Percentiles rank a stretch among this genome's conserved stretches.
These are phyloP conservation scores for Drosophila yakuba DNA, from an alignment of 1,140 invertebrate genomes.

Conservation along the genomic window DNA sequence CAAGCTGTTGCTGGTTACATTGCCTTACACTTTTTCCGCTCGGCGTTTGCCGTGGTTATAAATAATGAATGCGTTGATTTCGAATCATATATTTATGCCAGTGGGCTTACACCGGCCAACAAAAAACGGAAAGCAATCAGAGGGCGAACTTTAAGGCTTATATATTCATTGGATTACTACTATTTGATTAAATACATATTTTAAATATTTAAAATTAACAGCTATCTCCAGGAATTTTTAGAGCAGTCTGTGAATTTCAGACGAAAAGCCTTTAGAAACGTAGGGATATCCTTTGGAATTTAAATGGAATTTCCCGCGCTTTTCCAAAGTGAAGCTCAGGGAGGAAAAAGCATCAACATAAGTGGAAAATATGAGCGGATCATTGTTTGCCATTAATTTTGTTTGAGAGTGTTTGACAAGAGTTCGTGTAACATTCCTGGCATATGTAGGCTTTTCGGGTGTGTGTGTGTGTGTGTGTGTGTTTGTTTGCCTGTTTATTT, in stretches of 20 bases:
- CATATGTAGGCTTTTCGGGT: slow-evolving; percentile 59
- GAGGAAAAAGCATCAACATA: slow-evolving; percentile 11
- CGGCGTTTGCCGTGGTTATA: slow-evolving; percentile 54
- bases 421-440: slow-evolving; percentile 54
- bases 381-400: slow-evolving; percentile 36
- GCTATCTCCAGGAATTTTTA: background rate
- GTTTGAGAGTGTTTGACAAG: slow-evolving; percentile 43
- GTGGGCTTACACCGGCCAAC: slow-evolving; percentile 51
- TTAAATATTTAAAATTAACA: too few species aligned
- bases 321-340: slow-evolving; percentile 10
- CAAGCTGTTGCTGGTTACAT: slow-evolving; percentile 71
- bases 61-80: slow-evolving; percentile 82
- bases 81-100: slow-evolving; percentile 76
- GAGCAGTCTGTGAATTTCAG: background rate
- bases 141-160: background rate
- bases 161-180: too few species aligned
- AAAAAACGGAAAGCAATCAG: slow-evolving; percentile 15
- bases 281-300: slow-evolving; percentile 21
- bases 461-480: slow-evolving; percentile 5
- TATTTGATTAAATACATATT: too few species aligned
- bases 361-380: slow-evolving; percentile 9
- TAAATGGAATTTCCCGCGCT: slow-evolving; percentile 1
- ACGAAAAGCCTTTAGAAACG: background rate
- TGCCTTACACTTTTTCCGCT: slow-evolving; percentile 46
- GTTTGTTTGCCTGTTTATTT: slow-evolving; percentile 44